Percentiles rank a stretch among this genome's conserved stretches.
Evolutionary conservation across 2,113 vertebrate genomes (phyloP).

Genomic region (Oncorhynchus tshawytscha): DNA sequence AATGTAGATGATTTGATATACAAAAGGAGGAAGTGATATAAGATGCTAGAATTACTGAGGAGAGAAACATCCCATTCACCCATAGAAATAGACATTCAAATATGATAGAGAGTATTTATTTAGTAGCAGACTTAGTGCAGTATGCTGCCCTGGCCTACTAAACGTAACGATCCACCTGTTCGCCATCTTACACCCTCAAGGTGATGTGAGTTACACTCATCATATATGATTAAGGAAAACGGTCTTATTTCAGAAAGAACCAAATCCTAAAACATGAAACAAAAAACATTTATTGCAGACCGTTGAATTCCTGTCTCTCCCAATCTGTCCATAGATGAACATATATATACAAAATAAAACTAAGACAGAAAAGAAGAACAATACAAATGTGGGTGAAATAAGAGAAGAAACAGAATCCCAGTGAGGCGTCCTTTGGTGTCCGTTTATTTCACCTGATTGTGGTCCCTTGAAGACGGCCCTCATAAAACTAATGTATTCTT

Average conservation of each 20-base stretch:
- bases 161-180: too few species aligned
- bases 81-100: constrained; percentile 1
- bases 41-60: too few species aligned
- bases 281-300: too few species aligned
- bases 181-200: too few species aligned
- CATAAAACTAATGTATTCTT: constrained; percentile 67
- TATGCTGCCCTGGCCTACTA: too few species aligned
- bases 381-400: neutral
- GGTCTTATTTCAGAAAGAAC: too few species aligned
- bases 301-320: neutral
- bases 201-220: too few species aligned
- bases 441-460: constrained; percentile 54
- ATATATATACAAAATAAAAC: neutral
- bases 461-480: constrained; percentile 56
- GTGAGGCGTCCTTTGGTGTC: constrained; percentile 33
- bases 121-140: too few species aligned
- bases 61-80: neutral
- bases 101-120: too few species aligned
- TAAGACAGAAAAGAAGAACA: neutral
- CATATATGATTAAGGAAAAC: too few species aligned
- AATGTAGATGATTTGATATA: neutral
- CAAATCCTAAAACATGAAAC: too few species aligned
- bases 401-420: constrained; percentile 23
- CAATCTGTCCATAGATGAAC: neutral
- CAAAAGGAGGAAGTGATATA: neutral